Conservation (phyloP, 2,888 invertebrate species). For the Erynnis tages region DNA sequence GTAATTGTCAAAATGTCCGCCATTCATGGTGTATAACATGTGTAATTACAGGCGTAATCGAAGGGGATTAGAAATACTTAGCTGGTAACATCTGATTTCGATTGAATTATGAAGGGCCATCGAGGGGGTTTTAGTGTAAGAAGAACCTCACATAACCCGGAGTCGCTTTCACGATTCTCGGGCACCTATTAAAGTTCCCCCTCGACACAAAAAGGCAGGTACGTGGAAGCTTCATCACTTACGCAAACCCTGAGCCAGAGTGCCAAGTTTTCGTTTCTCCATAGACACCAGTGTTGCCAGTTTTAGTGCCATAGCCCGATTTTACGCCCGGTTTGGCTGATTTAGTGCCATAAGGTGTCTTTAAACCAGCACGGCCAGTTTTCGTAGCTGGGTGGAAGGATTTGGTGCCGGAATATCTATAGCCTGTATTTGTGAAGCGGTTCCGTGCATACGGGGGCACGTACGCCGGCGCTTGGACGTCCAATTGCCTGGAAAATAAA, state of each 20-base stretch:
- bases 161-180: too few species aligned
- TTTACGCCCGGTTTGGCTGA: slow-evolving; percentile 41
- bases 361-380: slow-evolving; percentile 35
- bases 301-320: slow-evolving; percentile 38
- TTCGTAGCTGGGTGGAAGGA: slow-evolving; percentile 32
- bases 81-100: too few species aligned
- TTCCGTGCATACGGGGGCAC: slow-evolving; percentile 55
- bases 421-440: slow-evolving; percentile 14
- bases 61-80: too few species aligned
- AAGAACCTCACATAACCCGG: too few species aligned
- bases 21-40: too few species aligned
- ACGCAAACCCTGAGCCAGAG: slow-evolving; percentile 49
- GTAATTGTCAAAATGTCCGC: too few species aligned
- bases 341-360: slow-evolving; percentile 38
- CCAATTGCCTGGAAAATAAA: slow-evolving; percentile 56
- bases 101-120: too few species aligned
- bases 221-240: too few species aligned
- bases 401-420: slow-evolving; percentile 36
- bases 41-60: too few species aligned
- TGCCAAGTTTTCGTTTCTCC: slow-evolving; percentile 59
- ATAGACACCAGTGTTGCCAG: slow-evolving; percentile 38
- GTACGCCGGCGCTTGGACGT: slow-evolving; percentile 65
- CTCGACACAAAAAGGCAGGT: too few species aligned
- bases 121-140: too few species aligned
- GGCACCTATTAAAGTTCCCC: too few species aligned